A percentile compares a stretch with the other conserved stretches of the same genome.
phyloP scores from a whole-genome alignment of 2,888 invertebrate species.

The Malthinus flaveolus region DNA sequence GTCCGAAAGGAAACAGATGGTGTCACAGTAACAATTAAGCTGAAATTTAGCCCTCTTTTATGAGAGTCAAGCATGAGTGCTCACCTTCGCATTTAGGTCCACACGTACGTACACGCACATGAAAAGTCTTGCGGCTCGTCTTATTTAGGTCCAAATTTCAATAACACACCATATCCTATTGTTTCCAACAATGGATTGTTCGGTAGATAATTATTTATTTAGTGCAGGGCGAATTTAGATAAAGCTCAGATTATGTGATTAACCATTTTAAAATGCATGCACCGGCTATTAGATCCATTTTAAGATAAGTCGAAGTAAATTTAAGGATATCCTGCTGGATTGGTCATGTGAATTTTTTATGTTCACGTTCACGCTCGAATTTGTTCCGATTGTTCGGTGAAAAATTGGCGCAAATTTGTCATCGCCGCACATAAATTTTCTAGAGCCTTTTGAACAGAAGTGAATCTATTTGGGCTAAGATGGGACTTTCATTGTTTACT shows the following conservation, averaged over 20 bases:
- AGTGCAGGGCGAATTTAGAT: slow-evolving; percentile 35
- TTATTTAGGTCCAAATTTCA: slow-evolving; percentile 22
- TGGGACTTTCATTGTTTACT: too few relatives aligned
- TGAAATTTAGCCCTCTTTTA: slow-evolving; percentile 56
- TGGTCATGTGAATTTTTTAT: too few relatives aligned
- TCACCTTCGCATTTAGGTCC: slow-evolving; percentile 34
- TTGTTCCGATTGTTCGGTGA: too few relatives aligned
- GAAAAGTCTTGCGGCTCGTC: slow-evolving; percentile 21
- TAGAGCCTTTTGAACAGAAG: too few relatives aligned
- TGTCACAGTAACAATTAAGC: slow-evolving; percentile 56
- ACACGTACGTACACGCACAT: not conserved
- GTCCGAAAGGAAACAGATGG: slow-evolving; percentile 56
- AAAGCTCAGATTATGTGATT: slow-evolving; percentile 36
- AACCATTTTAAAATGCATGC: slow-evolving; percentile 30
- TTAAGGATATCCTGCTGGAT: slow-evolving; percentile 16
- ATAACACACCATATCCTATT: slow-evolving; percentile 19
- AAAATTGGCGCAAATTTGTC: too few relatives aligned
- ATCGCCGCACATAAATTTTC: too few relatives aligned
- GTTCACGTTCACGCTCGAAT: too few relatives aligned
- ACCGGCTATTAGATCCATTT: slow-evolving; percentile 22
- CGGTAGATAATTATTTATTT: slow-evolving; percentile 41
- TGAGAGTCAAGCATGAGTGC: slow-evolving; percentile 53
- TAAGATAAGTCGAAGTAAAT: slow-evolving; percentile 11
- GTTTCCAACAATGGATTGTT: slow-evolving; percentile 36
- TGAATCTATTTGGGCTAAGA: too few relatives aligned